Evolutionary conservation across 1,140 invertebrate genomes (phyloP).

Genomic region (Triops cancriformis): DNA sequence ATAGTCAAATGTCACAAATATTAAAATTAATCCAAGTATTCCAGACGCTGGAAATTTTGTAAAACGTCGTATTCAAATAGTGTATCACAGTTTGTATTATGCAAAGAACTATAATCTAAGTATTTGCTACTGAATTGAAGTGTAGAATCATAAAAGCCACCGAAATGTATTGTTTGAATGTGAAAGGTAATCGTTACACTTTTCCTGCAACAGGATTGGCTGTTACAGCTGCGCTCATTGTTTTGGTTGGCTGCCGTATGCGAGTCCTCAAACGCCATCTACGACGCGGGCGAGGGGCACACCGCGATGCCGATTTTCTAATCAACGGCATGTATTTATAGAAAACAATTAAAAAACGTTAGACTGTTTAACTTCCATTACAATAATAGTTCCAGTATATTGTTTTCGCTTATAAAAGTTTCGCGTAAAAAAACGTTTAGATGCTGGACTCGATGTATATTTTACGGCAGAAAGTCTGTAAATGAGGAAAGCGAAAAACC

Average conservation of each 20-base stretch:
- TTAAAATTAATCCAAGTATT: no score
- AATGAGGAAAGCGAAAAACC: no score
- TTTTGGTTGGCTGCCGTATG: conserved; percentile 72
- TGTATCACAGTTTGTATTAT: no score
- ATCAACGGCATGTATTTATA: conserved; percentile 97
- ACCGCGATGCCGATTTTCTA: conserved; percentile 90
- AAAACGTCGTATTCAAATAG: no score
- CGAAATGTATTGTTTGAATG: not conserved
- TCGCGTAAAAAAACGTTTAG: no score
- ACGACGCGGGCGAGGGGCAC: conserved; percentile 63
- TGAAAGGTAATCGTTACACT: conserved; percentile 28
- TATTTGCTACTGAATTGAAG: no score
- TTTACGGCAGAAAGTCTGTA: no score
- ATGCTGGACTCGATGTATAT: no score
- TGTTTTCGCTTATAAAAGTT: no score
- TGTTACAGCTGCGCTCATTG: conserved; percentile 59
- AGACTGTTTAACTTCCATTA: not conserved
- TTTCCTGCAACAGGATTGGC: conserved; percentile 49
- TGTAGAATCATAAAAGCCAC: not conserved
- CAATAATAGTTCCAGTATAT: not conserved
- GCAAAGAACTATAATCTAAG: no score
- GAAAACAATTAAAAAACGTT: conserved; percentile 32
- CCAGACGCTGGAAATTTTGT: no score
- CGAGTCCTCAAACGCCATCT: conserved; percentile 61
- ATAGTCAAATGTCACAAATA: no score